Evolutionary conservation across 2,888 invertebrate genomes (phyloP).

Genomic region (Physocephala rufipes): DNA sequence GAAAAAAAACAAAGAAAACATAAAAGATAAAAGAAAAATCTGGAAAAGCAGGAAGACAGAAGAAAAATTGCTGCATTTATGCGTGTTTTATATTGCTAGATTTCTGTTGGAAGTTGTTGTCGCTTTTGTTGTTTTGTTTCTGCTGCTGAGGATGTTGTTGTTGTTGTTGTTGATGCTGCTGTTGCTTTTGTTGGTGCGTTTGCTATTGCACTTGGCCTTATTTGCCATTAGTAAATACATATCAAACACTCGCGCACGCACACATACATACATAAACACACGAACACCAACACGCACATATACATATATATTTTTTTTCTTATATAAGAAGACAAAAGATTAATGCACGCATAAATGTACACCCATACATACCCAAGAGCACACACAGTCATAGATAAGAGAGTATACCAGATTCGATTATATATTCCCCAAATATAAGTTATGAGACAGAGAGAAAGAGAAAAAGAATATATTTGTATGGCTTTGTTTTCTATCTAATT

Average conservation of each 20-base stretch:
- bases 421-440: too few relatives aligned
- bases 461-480: too few relatives aligned
- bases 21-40: too few relatives aligned
- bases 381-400: too few relatives aligned
- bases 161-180: constrained; percentile 44
- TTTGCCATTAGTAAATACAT: constrained; percentile 35
- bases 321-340: neutral
- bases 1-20: too few relatives aligned
- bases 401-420: too few relatives aligned
- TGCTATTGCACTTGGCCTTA: constrained; percentile 53
- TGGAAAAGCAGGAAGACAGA: neutral
- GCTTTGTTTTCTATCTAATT: too few relatives aligned
- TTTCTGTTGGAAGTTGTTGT: too few relatives aligned
- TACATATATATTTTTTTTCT: constrained; percentile 51
- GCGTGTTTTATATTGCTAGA: constrained; percentile 23
- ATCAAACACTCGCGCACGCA: constrained; percentile 22
- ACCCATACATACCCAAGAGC: too few relatives aligned
- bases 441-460: too few relatives aligned
- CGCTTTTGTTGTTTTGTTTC: constrained; percentile 39
- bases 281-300: constrained; percentile 41
- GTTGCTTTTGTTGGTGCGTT: constrained; percentile 49
- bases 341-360: too few relatives aligned
- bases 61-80: constrained; percentile 25
- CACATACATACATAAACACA: neutral
- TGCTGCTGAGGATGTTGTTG: constrained; percentile 43